These are phyloP conservation scores for Syndactyla subalaris DNA, from an alignment of 2,797 vertebrate genomes.

Conservation along the genomic window DNA sequence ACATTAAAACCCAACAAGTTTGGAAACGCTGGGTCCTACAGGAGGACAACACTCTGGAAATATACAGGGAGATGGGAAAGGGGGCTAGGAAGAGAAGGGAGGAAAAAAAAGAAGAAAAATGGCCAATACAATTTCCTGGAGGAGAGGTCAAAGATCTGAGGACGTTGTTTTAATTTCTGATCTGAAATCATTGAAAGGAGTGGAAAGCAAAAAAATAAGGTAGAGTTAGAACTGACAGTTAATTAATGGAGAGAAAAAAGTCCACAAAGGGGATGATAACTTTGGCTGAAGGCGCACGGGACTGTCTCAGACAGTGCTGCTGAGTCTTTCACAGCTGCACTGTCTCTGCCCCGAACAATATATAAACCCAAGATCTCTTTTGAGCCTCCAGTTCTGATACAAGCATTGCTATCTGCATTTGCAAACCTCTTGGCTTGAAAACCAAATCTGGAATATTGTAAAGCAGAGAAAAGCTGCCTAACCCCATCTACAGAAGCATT, in stretches of 20 bases:
- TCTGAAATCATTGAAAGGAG: neutral
- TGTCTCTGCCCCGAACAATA: neutral
- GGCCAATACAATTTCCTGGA: neutral
- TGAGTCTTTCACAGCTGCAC: neutral
- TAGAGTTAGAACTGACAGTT: neutral
- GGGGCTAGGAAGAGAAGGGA: neutral
- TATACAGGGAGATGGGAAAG: neutral
- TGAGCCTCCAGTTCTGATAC: neutral
- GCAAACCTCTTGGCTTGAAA: constrained; percentile 18
- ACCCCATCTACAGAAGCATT: neutral
- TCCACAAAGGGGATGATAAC: neutral
- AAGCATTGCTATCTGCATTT: neutral
- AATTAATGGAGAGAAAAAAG: neutral
- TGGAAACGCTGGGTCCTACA: neutral
- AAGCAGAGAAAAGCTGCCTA: constrained; percentile 27
- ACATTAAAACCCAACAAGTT: neutral
- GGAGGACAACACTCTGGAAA: neutral
- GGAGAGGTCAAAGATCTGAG: neutral
- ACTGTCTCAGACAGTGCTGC: neutral
- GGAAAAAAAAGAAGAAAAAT: neutral
- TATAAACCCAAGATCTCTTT: neutral
- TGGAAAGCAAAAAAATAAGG: neutral
- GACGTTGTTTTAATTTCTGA: neutral
- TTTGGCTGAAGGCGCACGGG: neutral
- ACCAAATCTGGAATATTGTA: neutral